A percentile compares a stretch with the other conserved stretches of the same genome.
Conservation (phyloP, 2,797 vertebrate species). For the Typhlichthys eigenmanni region DNA sequence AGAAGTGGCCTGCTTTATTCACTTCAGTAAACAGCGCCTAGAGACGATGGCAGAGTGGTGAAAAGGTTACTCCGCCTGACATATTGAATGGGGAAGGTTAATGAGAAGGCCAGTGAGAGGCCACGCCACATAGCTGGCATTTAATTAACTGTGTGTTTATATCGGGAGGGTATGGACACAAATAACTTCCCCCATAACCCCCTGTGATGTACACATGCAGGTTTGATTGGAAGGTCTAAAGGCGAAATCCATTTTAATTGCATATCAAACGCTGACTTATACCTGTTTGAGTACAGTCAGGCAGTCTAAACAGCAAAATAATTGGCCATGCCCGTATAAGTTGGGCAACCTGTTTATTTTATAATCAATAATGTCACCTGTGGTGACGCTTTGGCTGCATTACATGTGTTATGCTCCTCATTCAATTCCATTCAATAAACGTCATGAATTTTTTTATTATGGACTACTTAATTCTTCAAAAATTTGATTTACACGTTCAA, state of each 20-base stretch:
- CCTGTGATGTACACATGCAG: slow-evolving; percentile 23
- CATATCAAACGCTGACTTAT: slow-evolving; percentile 12
- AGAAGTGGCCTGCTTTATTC: slow-evolving; percentile 19
- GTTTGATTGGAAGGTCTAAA: slow-evolving; percentile 28
- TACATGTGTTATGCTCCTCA: neutral
- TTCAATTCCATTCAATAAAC: too few relatives aligned
- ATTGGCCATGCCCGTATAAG: neutral
- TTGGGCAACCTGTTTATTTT: neutral
- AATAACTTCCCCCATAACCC: slow-evolving; percentile 17
- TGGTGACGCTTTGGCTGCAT: neutral
- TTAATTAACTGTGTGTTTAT: slow-evolving; percentile 63
- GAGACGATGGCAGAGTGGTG: slow-evolving; percentile 50
- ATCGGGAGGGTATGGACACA: slow-evolving; percentile 42
- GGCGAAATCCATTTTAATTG: slow-evolving; percentile 18
- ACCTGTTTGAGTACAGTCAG: neutral
- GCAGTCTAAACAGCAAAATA: neutral
- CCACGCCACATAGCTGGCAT: slow-evolving; percentile 59
- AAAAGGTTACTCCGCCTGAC: slow-evolving; percentile 71
- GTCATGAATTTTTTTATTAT: too few relatives aligned
- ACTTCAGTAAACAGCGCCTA: slow-evolving; percentile 48
- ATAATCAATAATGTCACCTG: neutral
- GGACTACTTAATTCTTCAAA: too few relatives aligned
- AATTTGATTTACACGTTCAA: too few relatives aligned
- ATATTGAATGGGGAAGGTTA: slow-evolving; percentile 71
- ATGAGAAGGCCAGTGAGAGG: slow-evolving; percentile 60